Base-by-base conservation (phyloP, 1,140 invertebrate genomes). In the Portunus trituberculatus region DNA sequence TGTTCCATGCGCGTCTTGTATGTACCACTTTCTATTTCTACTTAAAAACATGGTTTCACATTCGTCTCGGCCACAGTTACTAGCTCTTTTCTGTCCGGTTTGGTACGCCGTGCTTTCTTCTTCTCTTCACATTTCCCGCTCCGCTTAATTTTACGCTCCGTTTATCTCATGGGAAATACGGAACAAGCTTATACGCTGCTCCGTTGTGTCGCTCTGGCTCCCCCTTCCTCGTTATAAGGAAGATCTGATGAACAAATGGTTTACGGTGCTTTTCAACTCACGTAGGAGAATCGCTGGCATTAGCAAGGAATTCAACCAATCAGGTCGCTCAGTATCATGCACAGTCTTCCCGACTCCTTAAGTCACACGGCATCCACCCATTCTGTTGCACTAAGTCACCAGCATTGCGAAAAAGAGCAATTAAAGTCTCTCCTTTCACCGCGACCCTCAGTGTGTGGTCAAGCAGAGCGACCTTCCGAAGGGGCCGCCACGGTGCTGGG, bases 371-470 rank as follows among this genome's bases (percentile, higher is more conserved):
- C 52, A 59, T n/a, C 10, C 20, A 25, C 67, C n/a, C 67, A 7
- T 7, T 20, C n/a, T 76, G 0, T n/a, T 76, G 20, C 25, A 20
- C 67, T n/a, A n/a, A n/a, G 16, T 20, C 67, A 25, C n/a, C 20
- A n/a, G 67, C 67, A 76, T 59, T 59, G 52, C 52, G 52, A 59
- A 76, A 76, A 76, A 76, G 67, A 76, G 67, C 67, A 76, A 76
- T 76, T 76, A 76, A 76, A 76, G 67, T 76, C 25, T 76, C n/a
- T 25, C 67, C 67, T 76, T 76, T 76, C 67, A 76, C 67, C 67
- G 67, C 67, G 67, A 76, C 67, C 67, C 67, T 76, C 67, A n/a
- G n/a, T 76, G 67, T 76, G 67, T 76, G n/a, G 67, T 76, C 67
- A 76, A 76, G 67, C 67, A 76, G 25, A n/a, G 67, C 67, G 67